Conservation (phyloP, 2,888 invertebrate genomes). For the Busseola fusca region DNA sequence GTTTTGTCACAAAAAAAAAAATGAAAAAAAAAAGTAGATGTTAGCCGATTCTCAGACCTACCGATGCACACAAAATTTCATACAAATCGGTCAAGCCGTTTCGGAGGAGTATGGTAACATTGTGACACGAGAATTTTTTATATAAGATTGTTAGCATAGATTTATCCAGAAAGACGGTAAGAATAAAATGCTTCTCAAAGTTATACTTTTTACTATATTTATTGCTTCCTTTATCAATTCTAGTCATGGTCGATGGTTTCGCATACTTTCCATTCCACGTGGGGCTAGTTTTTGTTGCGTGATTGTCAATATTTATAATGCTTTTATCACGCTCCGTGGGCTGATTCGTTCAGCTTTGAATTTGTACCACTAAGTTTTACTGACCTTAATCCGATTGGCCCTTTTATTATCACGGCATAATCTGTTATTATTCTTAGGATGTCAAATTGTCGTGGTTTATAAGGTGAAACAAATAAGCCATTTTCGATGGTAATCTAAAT, state of each 20-base stretch:
- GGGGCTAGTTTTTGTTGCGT: constrained; percentile 14
- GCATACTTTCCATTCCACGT: constrained; percentile 32
- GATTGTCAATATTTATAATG: constrained; percentile 35
- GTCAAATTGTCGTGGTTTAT: background rate
- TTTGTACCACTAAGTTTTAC: constrained; percentile 1
- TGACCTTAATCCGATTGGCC: background rate
- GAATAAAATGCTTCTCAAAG: constrained; percentile 1
- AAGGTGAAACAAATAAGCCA: too few species aligned
- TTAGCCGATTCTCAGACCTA: too few species aligned
- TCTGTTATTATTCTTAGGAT: background rate
- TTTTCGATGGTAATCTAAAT: background rate
- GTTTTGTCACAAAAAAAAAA: too few species aligned
- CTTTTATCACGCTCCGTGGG: constrained; percentile 20
- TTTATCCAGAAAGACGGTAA: background rate
- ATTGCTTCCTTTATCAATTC: constrained; percentile 26
- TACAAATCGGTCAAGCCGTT: too few species aligned
- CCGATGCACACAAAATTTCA: too few species aligned
- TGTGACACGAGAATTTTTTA: too few species aligned
- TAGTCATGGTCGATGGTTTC: constrained; percentile 25
- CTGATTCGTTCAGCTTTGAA: constrained; percentile 13
- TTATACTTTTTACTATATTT: constrained; percentile 19
- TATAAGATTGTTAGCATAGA: too few species aligned
- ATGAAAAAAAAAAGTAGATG: too few species aligned
- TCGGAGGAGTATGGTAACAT: too few species aligned
- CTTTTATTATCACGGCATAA: background rate